Evolutionary conservation across 2,113 vertebrate species (phyloP).

Genomic region (Kryptolebias marmoratus): DNA sequence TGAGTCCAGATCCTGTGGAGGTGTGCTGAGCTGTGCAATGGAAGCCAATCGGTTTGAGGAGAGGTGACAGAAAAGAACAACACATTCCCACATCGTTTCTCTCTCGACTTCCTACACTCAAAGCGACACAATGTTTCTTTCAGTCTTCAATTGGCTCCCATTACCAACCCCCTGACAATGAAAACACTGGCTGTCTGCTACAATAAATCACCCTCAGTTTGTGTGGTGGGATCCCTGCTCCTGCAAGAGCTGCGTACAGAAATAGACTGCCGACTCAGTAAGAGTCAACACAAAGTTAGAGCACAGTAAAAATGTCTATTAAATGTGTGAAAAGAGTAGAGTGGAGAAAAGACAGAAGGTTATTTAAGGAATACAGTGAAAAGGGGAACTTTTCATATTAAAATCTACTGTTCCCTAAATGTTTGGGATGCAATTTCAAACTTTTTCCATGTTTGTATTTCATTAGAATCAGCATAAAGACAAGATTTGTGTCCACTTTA

Average conservation of each 20-base stretch:
- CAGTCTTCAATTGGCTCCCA: slow-evolving; percentile 62
- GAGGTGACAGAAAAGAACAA: slow-evolving; percentile 51
- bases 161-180: slow-evolving; percentile 61
- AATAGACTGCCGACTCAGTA: slow-evolving; percentile 5
- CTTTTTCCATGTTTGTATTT: not conserved
- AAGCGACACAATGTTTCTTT: slow-evolving; percentile 60
- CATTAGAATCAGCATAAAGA: not conserved
- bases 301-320: slow-evolving; percentile 17
- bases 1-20: slow-evolving; percentile 50
- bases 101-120: slow-evolving; percentile 42
- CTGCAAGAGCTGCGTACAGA: slow-evolving; percentile 37
- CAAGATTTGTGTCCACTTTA: not conserved
- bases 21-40: slow-evolving; percentile 31
- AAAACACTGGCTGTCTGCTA: slow-evolving; percentile 61
- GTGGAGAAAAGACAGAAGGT: not conserved
- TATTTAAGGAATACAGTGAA: not conserved
- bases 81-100: slow-evolving; percentile 42
- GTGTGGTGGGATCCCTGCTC: slow-evolving; percentile 22
- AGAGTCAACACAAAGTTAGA: slow-evolving; percentile 24
- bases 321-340: not conserved
- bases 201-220: slow-evolving; percentile 58
- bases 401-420: slow-evolving; percentile 6
- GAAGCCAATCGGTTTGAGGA: slow-evolving; percentile 25
- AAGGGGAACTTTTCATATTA: not conserved
- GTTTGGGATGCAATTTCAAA: not conserved